phyloP scores from a whole-genome alignment of 1,140 invertebrate species.

The Bombus fervidus region DNA sequence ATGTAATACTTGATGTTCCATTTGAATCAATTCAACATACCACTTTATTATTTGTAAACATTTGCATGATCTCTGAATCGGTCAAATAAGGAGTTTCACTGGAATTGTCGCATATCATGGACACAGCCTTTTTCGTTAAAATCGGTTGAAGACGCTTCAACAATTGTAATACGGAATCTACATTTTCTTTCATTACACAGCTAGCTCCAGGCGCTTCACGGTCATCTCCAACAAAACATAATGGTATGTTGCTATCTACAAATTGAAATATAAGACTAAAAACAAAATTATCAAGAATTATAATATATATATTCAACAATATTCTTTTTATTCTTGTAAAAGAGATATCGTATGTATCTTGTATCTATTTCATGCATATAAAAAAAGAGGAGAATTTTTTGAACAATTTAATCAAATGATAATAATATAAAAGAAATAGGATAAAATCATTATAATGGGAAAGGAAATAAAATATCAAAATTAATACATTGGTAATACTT shows the following conservation, averaged over 20 bases:
- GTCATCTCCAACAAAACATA: conserved; percentile 81
- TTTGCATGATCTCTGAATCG: conserved; percentile 82
- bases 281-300: conserved; percentile 32
- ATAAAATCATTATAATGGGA: conserved; percentile 46
- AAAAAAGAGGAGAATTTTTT: neutral
- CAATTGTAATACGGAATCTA: conserved; percentile 84
- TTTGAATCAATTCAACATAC: conserved; percentile 64
- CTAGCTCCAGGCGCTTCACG: conserved; percentile 83
- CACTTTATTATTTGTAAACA: conserved; percentile 72
- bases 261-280: conserved; percentile 54
- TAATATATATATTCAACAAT: conserved; percentile 3
- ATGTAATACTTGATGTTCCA: conserved; percentile 21
- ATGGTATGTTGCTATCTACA: conserved; percentile 84
- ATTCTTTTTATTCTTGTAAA: neutral
- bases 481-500: conserved; percentile 48
- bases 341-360: neutral
- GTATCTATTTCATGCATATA: neutral
- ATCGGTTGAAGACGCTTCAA: conserved; percentile 85
- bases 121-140: conserved; percentile 83
- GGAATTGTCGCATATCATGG: conserved; percentile 84
- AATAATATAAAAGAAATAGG: conserved; percentile 28
- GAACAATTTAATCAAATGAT: neutral
- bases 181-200: conserved; percentile 84
- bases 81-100: conserved; percentile 82
- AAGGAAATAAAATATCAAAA: conserved; percentile 59